Percentiles rank a stretch among this genome's conserved stretches.
These are phyloP conservation scores for Tachysurus vachellii DNA, from an alignment of 2,113 vertebrate genomes.

Conservation along the genomic window DNA sequence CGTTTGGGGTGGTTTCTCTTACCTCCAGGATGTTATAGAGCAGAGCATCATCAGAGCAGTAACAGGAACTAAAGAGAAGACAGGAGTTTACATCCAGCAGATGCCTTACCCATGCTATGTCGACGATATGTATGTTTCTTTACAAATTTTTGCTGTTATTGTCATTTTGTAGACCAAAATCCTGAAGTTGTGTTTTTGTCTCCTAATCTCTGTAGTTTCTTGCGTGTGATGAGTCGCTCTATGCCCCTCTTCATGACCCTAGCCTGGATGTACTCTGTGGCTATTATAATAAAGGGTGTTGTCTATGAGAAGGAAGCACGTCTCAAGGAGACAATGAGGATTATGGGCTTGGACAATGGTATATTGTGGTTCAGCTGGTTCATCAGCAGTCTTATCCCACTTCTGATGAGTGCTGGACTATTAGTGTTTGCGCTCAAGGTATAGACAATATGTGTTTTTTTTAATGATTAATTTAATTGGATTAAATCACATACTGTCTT, in stretches of 20 bases:
- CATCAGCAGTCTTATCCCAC: conserved; percentile 90
- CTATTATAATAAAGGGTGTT: conserved; percentile 94
- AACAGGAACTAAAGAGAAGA: conserved; percentile 86
- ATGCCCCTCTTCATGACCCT: conserved; percentile 98
- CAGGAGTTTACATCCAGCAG: conserved; percentile 93
- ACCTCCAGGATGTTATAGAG: conserved; percentile 92
- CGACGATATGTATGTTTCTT: conserved; percentile 87
- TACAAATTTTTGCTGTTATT: neutral
- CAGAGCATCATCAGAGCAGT: conserved; percentile 88
- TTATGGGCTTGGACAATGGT: conserved; percentile 92
- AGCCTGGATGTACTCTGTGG: conserved; percentile 98
- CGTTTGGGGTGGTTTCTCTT: conserved; percentile 94
- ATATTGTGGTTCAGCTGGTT: conserved; percentile 99
- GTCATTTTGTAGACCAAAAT: neutral
- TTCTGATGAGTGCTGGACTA: conserved; percentile 87
- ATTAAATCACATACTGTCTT: neutral
- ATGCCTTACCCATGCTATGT: conserved; percentile 99
- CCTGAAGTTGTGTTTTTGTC: neutral
- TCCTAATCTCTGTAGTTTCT: conserved; percentile 74
- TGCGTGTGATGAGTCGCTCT: conserved; percentile 92
- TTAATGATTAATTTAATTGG: neutral
- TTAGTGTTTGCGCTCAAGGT: conserved; percentile 93
- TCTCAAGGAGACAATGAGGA: conserved; percentile 97
- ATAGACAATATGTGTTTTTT: conserved; percentile 22
- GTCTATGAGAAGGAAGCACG: conserved; percentile 97